Base-by-base conservation (phyloP, 2,797 vertebrate species). In the Novumbra hubbsi region DNA sequence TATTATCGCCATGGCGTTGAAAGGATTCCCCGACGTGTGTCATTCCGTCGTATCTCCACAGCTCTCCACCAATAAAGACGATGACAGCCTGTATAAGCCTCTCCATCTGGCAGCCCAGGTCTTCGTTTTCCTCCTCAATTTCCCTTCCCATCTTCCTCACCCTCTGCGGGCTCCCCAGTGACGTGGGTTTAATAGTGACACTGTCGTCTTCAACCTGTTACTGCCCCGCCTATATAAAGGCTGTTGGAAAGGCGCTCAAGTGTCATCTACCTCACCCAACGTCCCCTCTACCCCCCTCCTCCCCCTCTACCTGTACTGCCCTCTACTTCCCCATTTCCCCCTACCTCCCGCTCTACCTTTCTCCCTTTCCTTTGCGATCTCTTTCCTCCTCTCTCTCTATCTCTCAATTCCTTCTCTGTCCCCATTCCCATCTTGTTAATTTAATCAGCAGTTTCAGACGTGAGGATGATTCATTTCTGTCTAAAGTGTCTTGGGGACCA, bases 391-490 rank as follows among this genome's bases (percentile, higher is more conserved):
- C 45, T 27, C 45, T 27, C 28, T 15, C 64, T 55, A 14, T 52
- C 60, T 19, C 12, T 6, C 63, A 38, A 16, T 16, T 41, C 68
- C 16, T 38, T 4, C 12, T 14, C 66, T 68, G 68, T 63, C 19
- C 27, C 6, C 3, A 7, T 41, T 63, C 24, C 55, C 27, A n/a
- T 28, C 34, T 62, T 83, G 78, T 76, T 85, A 90, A 91, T 87
- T 87, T 80, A 81, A 88, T 85, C 78, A 89, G 85, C 79, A 80
- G 83, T 83, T 82, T 76, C 76, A 71, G 83, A 85, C 76, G 73
- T 72, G 79, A 75, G 76, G 77, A 83, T 83, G 80, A 90, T 86
- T 88, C 73, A 87, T 84, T 81, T 76, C 75, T 77, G 72, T 68
- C 72, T 68, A 16, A 80, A 78, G 65, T 72, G 72, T 34, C 69